Percentiles rank a stretch among this genome's conserved stretches.
Conservation (phyloP, 2,797 vertebrate genomes). For the Pangasius larnaudii region DNA sequence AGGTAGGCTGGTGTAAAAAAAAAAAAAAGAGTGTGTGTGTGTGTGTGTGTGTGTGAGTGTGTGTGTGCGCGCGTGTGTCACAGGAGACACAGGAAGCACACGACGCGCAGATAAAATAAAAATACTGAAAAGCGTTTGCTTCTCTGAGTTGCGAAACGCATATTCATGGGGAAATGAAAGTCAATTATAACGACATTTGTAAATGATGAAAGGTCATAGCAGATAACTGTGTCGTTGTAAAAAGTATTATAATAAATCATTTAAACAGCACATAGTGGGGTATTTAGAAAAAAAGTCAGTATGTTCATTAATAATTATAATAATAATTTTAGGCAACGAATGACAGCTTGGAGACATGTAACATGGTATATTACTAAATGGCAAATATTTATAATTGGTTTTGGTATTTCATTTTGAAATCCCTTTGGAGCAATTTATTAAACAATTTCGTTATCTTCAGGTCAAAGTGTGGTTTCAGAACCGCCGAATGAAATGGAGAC, state of each 20-base stretch:
- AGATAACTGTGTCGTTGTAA: slow-evolving; percentile 20
- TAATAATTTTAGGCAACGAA: background rate
- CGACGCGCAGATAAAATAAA: slow-evolving; percentile 42
- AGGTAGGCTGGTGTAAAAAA: slow-evolving; percentile 75
- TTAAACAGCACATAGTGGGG: background rate
- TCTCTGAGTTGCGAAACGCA: slow-evolving; percentile 69
- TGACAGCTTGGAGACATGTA: too few relatives aligned
- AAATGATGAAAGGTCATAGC: slow-evolving; percentile 46
- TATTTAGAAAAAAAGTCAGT: background rate
- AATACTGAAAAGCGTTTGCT: slow-evolving; percentile 38
- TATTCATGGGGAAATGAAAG: slow-evolving; percentile 78
- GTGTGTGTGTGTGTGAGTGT: background rate
- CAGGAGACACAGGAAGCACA: slow-evolving; percentile 31
- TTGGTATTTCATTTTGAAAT: background rate
- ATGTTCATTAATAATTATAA: background rate
- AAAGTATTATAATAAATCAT: slow-evolving; percentile 17
- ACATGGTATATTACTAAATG: background rate
- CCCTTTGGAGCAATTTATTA: background rate
- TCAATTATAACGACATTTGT: slow-evolving; percentile 60
- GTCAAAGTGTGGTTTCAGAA: slow-evolving; percentile 99
- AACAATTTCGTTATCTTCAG: slow-evolving; percentile 63
- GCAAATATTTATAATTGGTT: background rate
- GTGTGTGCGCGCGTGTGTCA: background rate
- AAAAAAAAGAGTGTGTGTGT: background rate
- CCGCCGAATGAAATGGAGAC: slow-evolving; percentile 95